phyloP scores from a whole-genome alignment of 2,888 invertebrate species.

The Linhomoeus sp. region DNA sequence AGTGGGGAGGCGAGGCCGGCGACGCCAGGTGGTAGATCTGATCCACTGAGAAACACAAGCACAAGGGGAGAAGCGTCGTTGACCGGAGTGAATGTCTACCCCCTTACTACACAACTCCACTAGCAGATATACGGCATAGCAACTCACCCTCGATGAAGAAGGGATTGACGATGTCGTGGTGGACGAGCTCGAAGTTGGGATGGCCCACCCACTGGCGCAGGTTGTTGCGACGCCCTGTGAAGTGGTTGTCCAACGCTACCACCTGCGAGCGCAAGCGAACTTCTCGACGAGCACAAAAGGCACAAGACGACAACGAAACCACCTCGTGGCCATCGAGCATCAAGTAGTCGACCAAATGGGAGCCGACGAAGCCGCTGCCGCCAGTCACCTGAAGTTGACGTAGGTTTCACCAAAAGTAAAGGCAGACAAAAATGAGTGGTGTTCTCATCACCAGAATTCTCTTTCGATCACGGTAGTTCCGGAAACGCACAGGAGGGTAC shows the following conservation, averaged over 20 bases:
- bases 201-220: conserved; percentile 98
- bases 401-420: background rate
- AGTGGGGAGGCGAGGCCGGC: conserved; percentile 95
- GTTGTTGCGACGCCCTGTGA: conserved; percentile 86
- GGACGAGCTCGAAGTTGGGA: conserved; percentile 91
- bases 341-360: conserved; percentile 79
- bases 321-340: conserved; percentile 46
- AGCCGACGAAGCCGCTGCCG: conserved; percentile 96
- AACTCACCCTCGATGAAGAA: conserved; percentile 78
- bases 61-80: conserved; percentile 8
- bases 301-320: background rate
- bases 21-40: conserved; percentile 95
- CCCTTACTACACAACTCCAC: too few species aligned
- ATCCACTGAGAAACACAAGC: too few species aligned
- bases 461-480: conserved; percentile 73
- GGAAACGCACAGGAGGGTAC: conserved; percentile 71
- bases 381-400: conserved; percentile 48
- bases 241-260: conserved; percentile 91
- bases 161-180: conserved; percentile 95
- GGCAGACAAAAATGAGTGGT: background rate
- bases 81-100: too few species aligned
- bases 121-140: too few species aligned
- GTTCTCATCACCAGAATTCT: conserved; percentile 51
- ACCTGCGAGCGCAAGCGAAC: conserved; percentile 36
- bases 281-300: background rate